These are phyloP conservation scores for Wiebesia pumilae DNA, from an alignment of 1,140 invertebrate species.

Conservation along the genomic window DNA sequence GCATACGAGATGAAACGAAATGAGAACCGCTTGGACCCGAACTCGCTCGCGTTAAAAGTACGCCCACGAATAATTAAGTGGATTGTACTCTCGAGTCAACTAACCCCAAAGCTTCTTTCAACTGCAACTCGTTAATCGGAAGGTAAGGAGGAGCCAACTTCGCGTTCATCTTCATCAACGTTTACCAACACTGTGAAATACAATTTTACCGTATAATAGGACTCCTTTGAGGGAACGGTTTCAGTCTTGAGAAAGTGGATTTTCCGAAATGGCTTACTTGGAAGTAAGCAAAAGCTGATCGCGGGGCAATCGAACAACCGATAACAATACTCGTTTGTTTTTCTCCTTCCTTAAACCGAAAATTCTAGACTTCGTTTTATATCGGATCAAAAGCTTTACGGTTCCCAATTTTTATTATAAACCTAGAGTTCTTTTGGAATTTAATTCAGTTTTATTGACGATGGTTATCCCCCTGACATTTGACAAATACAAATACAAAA, in stretches of 20 bases:
- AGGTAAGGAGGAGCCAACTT: neutral
- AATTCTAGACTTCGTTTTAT: neutral
- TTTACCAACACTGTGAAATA: neutral
- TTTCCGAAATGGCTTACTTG: neutral
- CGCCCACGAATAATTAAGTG: neutral
- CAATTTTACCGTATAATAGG: neutral
- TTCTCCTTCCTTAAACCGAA: neutral
- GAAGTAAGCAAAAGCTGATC: neutral
- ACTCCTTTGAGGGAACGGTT: neutral
- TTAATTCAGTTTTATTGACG: no score
- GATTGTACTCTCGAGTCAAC: no score
- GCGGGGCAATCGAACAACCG: conserved; percentile 15
- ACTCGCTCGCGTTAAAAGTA: neutral
- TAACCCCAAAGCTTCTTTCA: no score
- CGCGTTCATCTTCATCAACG: neutral
- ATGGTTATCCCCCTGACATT: no score
- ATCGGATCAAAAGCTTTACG: no score
- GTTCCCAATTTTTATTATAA: no score
- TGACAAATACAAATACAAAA: no score
- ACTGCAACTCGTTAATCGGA: neutral
- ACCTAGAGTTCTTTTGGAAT: no score
- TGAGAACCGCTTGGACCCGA: neutral
- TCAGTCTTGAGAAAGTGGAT: neutral
- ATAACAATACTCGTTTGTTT: conserved; percentile 21
- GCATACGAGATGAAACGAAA: neutral